Evolutionary conservation across 2,113 vertebrate genomes (phyloP).

Genomic region (Copsychus sechellarum): DNA sequence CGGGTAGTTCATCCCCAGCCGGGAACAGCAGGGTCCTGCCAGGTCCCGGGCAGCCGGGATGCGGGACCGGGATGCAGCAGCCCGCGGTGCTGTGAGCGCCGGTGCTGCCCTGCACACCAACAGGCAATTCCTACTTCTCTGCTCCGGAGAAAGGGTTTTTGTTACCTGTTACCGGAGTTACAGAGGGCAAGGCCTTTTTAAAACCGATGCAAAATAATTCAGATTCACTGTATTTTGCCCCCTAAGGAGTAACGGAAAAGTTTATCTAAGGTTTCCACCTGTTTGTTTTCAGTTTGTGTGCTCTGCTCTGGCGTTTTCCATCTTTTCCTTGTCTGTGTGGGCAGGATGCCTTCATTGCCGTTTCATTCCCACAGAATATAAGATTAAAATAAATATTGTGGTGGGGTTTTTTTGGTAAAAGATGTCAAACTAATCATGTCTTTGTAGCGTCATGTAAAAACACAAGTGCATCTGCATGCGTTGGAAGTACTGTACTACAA

Average conservation of each 20-base stretch:
- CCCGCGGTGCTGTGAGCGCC: not conserved
- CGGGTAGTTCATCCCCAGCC: not conserved
- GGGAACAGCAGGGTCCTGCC: not conserved
- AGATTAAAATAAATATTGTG: not conserved
- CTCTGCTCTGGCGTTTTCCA: not conserved
- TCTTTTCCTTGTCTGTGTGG: not conserved
- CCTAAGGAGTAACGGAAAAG: not conserved
- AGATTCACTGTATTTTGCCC: accelerated
- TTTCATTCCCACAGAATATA: not conserved
- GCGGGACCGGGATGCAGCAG: not conserved
- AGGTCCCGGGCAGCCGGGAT: not conserved
- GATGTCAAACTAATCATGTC: not conserved
- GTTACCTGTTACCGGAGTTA: too few relatives aligned
- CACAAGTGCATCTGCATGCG: accelerated
- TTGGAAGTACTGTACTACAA: not conserved
- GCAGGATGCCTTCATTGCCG: not conserved
- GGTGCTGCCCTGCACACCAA: not conserved
- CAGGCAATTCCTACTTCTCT: accelerated
- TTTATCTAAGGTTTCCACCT: not conserved
- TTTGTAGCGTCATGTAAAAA: not conserved
- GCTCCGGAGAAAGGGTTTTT: not conserved
- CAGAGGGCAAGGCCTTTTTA: too few relatives aligned
- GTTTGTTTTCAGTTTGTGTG: not conserved
- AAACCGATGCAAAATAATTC: not conserved
- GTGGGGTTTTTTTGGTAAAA: not conserved